Evolutionary conservation across 2,797 vertebrate genomes (phyloP).

Genomic region (Pipistrellus pygmaeus): DNA sequence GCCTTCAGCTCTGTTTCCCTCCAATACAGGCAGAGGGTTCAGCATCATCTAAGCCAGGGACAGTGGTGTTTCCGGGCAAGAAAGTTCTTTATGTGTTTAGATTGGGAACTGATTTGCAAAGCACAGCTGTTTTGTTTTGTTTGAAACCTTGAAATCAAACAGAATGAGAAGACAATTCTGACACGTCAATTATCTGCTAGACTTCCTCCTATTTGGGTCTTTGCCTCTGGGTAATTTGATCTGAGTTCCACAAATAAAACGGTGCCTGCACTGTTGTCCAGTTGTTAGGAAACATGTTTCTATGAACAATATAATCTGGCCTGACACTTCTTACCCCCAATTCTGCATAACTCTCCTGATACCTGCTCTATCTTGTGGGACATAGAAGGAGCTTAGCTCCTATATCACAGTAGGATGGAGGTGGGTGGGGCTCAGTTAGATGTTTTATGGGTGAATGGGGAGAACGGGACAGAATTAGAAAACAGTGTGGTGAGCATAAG

Average conservation of each 20-base stretch:
- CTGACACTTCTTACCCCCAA: neutral
- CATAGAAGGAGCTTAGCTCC: neutral
- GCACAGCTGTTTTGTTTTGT: neutral
- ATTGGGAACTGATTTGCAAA: constrained; percentile 54
- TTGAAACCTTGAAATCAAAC: constrained; percentile 20
- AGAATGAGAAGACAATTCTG: constrained; percentile 50
- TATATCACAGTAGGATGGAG: too few relatives aligned
- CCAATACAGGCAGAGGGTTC: neutral
- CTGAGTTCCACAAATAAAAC: constrained; percentile 72
- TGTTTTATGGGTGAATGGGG: neutral
- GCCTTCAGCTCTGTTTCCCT: neutral
- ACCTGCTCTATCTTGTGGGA: neutral
- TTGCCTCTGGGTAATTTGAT: constrained; percentile 68
- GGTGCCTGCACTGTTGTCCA: constrained; percentile 52
- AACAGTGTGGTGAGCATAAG: neutral
- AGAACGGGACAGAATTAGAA: neutral
- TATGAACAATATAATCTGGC: constrained; percentile 55
- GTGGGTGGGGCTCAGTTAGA: neutral
- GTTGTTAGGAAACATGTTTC: constrained; percentile 34
- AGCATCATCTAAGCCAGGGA: neutral
- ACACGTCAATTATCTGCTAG: constrained; percentile 68
- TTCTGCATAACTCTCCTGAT: constrained; percentile 16
- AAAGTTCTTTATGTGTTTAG: constrained; percentile 50
- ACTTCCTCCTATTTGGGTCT: constrained; percentile 58
- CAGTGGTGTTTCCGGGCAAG: neutral